Percentiles rank a stretch among this genome's conserved stretches.
These are phyloP conservation scores for Habropoda laboriosa DNA, from an alignment of 1,140 invertebrate species.

Conservation along the genomic window DNA sequence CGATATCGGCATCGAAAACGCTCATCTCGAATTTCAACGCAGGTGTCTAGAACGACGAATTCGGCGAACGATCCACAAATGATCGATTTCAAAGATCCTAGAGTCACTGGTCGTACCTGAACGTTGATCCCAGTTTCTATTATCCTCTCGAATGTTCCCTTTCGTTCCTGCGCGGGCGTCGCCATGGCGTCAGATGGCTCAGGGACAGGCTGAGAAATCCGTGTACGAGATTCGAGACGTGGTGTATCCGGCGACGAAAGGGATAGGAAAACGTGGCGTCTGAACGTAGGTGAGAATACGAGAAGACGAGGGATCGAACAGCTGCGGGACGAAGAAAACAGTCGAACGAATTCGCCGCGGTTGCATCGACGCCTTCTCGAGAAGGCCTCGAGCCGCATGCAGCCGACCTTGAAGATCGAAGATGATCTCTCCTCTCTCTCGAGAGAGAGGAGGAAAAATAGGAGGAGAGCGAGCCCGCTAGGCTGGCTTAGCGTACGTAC, in stretches of 20 bases:
- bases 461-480: conserved; percentile 3
- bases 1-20: not conserved
- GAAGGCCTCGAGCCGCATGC: conserved; percentile 63
- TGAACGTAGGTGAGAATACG: not conserved
- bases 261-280: not conserved
- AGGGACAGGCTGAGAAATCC: not conserved
- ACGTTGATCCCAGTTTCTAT: not conserved
- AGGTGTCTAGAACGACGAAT: not conserved
- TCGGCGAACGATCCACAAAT: not conserved
- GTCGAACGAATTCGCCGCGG: conserved; percentile 64
- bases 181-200: not conserved
- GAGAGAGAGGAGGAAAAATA: too few relatives aligned
- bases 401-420: conserved; percentile 65
- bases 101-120: conserved; percentile 4
- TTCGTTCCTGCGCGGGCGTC: not conserved
- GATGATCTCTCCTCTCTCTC: conserved; percentile 62
- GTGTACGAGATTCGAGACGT: not conserved
- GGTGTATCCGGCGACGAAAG: not conserved
- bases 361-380: conserved; percentile 59
- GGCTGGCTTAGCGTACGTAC: too few relatives aligned
- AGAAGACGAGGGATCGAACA: conserved; percentile 50
- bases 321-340: conserved; percentile 63
- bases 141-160: not conserved
- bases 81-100: not conserved
- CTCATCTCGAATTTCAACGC: not conserved